These are phyloP conservation scores for Noctua comes DNA, from an alignment of 2,888 invertebrate species.

Conservation along the genomic window DNA sequence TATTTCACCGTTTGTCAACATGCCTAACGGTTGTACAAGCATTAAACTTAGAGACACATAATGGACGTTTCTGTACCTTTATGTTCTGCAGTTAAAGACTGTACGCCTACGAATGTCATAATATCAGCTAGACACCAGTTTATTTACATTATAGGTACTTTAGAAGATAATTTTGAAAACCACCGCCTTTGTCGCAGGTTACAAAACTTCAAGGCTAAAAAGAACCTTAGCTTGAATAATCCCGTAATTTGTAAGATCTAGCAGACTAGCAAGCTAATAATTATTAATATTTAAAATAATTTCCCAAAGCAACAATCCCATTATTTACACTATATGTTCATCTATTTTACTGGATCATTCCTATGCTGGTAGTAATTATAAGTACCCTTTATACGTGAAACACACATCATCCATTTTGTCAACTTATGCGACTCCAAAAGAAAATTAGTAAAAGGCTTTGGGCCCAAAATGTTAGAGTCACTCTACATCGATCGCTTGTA, in stretches of 20 bases:
- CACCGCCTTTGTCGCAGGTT: neutral
- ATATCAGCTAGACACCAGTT: conserved; percentile 14
- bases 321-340: neutral
- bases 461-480: neutral
- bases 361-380: neutral
- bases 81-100: conserved; percentile 38
- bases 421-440: neutral
- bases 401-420: neutral
- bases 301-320: neutral
- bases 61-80: conserved; percentile 58
- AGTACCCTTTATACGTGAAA: neutral
- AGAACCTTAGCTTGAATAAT: neutral
- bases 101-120: conserved; percentile 48
- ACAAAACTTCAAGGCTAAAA: neutral
- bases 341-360: neutral
- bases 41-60: conserved; percentile 60
- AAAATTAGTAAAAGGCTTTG: neutral
- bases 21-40: conserved; percentile 66
- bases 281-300: neutral
- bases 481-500: neutral
- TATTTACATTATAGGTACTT: conserved; percentile 6
- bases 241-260: neutral
- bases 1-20: conserved; percentile 80
- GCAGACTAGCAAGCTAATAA: neutral
- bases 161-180: conserved; percentile 14